Base-by-base conservation (phyloP, 2,113 vertebrate species). In the Tiliqua scincoides region DNA sequence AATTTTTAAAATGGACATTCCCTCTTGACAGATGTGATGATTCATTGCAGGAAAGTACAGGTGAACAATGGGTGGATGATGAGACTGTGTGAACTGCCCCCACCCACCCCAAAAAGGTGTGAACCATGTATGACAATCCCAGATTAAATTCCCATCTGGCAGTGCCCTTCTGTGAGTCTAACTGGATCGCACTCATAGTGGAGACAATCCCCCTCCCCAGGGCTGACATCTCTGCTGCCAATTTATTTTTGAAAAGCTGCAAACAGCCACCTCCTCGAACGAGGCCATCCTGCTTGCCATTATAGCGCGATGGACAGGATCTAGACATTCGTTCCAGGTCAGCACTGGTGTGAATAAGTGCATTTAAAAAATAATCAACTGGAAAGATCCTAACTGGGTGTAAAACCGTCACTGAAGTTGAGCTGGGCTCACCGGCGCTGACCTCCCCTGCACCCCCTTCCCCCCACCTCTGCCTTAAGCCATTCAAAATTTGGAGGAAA, bases 401-500 rank as follows among this genome's bases (percentile, higher is more conserved):
- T 52, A 52, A 80, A 73, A 91, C 93, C 82, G 91, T 79, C 68
- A 57, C 9, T 21, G 18, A 65, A 86, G 73, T 82, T 91, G 77
- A 84, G 84, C 92, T 87, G 84, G 82, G 70, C 78, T 9, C 40
- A 21, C 78, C 48, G 57, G 35, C 68, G n/a, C 76, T 20, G 7
- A 14, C 73, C 73, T 40, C 8, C 6, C 88, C 86, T 32, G 3
- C 37, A 37, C 54, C 86, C 43, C 77, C 73, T 67, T 87, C 89
- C 87, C 82, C 82, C 23, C 71, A 89, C 88, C 89, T 85, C 86
- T 89, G 91, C 83, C 78, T 89, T 89, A 89, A 95, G 92, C 93
- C 82, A 30, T 91, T 95, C 93, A 93, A 92, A 95, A 95, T 95
- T 94, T 92, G 93, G 93, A 95, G 90, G 94, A 94, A 93, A 94